phyloP scores from a whole-genome alignment of 2,888 invertebrate species.

The Charanyca ferruginea region DNA sequence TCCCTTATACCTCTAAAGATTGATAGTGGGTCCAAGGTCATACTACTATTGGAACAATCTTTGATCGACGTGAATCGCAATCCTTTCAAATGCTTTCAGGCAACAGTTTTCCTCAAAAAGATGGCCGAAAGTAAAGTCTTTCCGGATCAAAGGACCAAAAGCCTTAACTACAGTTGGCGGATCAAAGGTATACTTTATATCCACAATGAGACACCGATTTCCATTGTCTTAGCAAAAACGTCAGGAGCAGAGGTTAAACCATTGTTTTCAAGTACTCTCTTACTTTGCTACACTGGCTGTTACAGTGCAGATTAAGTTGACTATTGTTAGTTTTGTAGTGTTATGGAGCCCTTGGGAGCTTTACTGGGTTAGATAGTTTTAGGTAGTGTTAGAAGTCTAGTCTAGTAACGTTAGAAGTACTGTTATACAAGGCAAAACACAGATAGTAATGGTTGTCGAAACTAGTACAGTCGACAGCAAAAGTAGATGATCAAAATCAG shows the following conservation, averaged over 20 bases:
- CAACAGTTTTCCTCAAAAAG: background rate
- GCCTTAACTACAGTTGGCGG: constrained; percentile 13
- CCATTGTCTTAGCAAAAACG: constrained; percentile 51
- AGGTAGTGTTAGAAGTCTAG: constrained; percentile 2
- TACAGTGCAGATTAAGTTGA: constrained; percentile 42
- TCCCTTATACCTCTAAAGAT: no score
- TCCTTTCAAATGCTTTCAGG: background rate
- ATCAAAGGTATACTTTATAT: constrained; percentile 36
- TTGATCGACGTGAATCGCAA: background rate
- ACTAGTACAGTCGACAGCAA: no score
- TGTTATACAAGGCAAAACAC: background rate
- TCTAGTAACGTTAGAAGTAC: background rate
- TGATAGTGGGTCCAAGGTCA: no score
- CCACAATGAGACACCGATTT: constrained; percentile 26
- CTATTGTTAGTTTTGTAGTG: constrained; percentile 33
- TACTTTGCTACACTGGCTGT: constrained; percentile 22
- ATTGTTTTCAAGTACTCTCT: constrained; percentile 40
- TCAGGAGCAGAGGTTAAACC: constrained; percentile 38
- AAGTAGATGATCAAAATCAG: no score
- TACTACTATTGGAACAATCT: no score
- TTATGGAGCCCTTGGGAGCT: constrained; percentile 28
- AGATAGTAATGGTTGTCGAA: background rate
- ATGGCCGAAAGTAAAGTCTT: constrained; percentile 4
- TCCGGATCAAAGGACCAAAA: constrained; percentile 4
- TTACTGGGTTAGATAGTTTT: background rate